Evolutionary conservation across 2,797 vertebrate species (phyloP).

Genomic region (Pampus argenteus): DNA sequence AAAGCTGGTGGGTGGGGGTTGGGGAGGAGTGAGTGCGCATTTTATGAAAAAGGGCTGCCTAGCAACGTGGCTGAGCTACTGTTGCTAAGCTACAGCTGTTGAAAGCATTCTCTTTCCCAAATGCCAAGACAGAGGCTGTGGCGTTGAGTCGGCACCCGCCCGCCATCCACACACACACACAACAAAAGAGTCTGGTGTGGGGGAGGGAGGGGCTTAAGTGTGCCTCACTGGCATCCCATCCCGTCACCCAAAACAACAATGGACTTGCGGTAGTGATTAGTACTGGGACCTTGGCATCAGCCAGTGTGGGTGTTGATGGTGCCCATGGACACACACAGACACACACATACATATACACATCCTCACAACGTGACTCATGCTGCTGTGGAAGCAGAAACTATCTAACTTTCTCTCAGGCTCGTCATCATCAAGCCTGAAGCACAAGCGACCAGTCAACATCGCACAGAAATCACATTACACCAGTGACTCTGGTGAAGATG

Average conservation of each 20-base stretch:
- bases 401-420: neutral
- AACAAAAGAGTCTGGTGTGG: slow-evolving; percentile 34
- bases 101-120: slow-evolving; percentile 85
- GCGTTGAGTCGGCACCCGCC: slow-evolving; percentile 38
- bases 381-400: slow-evolving; percentile 10
- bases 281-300: slow-evolving; percentile 38
- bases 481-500: neutral
- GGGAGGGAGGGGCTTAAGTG: slow-evolving; percentile 87
- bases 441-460: neutral
- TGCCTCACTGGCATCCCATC: slow-evolving; percentile 87
- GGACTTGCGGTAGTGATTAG: slow-evolving; percentile 47
- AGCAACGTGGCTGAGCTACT: slow-evolving; percentile 75
- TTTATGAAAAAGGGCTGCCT: slow-evolving; percentile 78
- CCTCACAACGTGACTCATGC: slow-evolving; percentile 55
- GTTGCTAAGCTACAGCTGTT: slow-evolving; percentile 87
- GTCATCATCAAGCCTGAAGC: neutral
- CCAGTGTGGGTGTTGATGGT: slow-evolving; percentile 22
- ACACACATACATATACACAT: slow-evolving; percentile 1
- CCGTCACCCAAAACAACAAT: slow-evolving; percentile 80
- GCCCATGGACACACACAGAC: neutral
- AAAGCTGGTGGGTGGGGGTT: slow-evolving; percentile 10
- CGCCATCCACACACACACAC: slow-evolving; percentile 28
- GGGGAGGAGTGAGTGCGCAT: slow-evolving; percentile 58
- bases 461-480: neutral
- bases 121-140: slow-evolving; percentile 88